Evolutionary conservation across 2,113 vertebrate species (phyloP), one percentile per base, ranked within the genome.

Genomic region (Saguinus imperator): DNA sequence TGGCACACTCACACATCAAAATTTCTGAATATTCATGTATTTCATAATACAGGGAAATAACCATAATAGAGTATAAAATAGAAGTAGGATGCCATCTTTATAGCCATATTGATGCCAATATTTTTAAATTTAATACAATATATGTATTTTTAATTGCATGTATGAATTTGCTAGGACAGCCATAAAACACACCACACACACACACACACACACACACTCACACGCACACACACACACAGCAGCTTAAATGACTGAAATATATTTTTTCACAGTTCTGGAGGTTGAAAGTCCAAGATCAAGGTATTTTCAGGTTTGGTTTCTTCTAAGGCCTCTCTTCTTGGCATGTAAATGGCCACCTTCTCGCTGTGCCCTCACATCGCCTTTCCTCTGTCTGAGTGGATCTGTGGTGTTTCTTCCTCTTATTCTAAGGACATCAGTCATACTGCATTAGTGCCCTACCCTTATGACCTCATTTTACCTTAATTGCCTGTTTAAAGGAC

Each of bases 111-210:
- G 50, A 72, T 84, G 43, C 64, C 40, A 64, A 1, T 61, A 92
- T 89, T 97, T 97, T 83, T 18, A 89, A 81, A 86, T 94, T 87
- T 72, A 92, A 87, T 57, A 61, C 87, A 79, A 83, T 86, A 43
- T 45, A 52, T 85, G 6, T 88, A 17, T 88, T 77, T 94, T 94
- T 80, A 83, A 82, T 72, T 90, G 2, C 29, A 40, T 79, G 2
- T 91, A 58, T 55, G 73, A 58, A 68, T 97, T 95, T 96, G 13
- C 80, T 70, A 86, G 68, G 68, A 32, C 52, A 80, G 3, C 75
- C 48, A 79, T 75, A n/a, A 88, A 83, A 86, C 83, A 10, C 3
- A 86, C 5, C 5, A 27, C 58, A 61, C 58, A 40, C 37, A 40
- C 43, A 43, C 16, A 61, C 23, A 27, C 25, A 27, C 25, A 29